Evolutionary conservation across 2,113 vertebrate genomes (phyloP).

Genomic region (Mirza zaza): DNA sequence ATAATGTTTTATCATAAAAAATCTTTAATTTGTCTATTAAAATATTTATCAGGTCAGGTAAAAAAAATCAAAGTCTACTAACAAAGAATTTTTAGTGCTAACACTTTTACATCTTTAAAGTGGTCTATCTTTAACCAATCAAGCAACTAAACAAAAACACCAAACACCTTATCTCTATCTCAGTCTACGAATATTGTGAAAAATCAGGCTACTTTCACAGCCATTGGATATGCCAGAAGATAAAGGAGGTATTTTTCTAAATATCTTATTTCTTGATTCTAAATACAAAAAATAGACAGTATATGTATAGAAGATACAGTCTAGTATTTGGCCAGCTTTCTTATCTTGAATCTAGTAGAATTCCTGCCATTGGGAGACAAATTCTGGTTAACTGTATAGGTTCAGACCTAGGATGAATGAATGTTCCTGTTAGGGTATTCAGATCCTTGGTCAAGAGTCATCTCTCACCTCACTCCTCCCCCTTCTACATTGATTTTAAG

Average conservation of each 20-base stretch:
- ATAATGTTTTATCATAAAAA: slow-evolving; percentile 51
- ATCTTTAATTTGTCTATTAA: slow-evolving; percentile 46
- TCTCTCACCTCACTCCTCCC: not conserved
- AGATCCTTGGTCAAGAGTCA: slow-evolving; percentile 40
- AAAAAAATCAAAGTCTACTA: not conserved
- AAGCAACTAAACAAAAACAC: slow-evolving; percentile 23
- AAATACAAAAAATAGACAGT: slow-evolving; percentile 39
- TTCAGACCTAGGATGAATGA: not conserved
- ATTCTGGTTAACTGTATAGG: slow-evolving; percentile 1
- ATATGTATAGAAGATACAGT: slow-evolving; percentile 9
- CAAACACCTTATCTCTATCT: not conserved
- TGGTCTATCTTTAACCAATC: slow-evolving; percentile 38
- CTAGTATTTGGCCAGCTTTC: slow-evolving; percentile 21
- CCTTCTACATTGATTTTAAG: slow-evolving; percentile 74
- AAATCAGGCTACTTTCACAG: slow-evolving; percentile 33
- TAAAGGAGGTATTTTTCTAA: not conserved
- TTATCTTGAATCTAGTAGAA: slow-evolving; percentile 37
- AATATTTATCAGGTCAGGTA: slow-evolving; percentile 8
- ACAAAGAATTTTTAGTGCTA: slow-evolving; percentile 46
- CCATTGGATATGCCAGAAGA: not conserved
- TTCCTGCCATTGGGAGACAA: slow-evolving; percentile 32
- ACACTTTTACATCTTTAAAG: slow-evolving; percentile 42
- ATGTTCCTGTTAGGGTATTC: slow-evolving; percentile 24
- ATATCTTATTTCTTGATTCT: slow-evolving; percentile 35
- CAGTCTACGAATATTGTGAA: slow-evolving; percentile 30